Base-by-base conservation (phyloP, 1,140 invertebrate species). In the Adoxophyes honmai region DNA sequence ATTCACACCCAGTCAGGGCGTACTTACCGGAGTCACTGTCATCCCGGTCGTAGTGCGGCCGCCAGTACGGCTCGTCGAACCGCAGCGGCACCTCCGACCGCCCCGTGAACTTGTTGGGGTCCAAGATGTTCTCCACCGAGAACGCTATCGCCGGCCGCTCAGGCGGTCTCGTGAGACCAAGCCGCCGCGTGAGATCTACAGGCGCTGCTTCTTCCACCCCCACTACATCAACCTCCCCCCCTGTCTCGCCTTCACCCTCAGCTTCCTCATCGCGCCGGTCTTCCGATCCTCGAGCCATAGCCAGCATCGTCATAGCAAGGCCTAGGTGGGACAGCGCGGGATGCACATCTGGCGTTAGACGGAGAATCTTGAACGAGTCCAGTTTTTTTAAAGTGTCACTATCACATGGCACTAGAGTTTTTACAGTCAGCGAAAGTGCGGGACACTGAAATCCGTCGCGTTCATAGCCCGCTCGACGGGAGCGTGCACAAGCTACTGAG, bases 121-220 rank as follows among this genome's bases (percentile, higher is more conserved):
- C 96, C 33, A 98, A 87, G 56, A 98, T 97, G 78, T 98, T 97
- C 84, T 97, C 96, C 4, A 98, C 96, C 2, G 96, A 97, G 83
- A 97, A 98, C 0, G 95, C 94, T 51, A 96, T 88, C 0, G 79
- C 71, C 4, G 78, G 74, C 36, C 86, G 67, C 33, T 86, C 83
- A 0, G 83, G 81, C 0, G 82, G 74, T 39, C 83, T 68, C 6
- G 85, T 88, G n/a, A 86, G 66, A 1, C 81, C 82, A 9, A 86
- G 52, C 35, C 86, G 55, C 57, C 84, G 66, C 13, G 86, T 88
- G 5, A 88, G 62, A 57, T 88, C 86, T 4, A 88, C 86, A 0
- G 86, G 86, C 16, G 86, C 86, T 0, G 83, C 82, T 35, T 88
- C 86, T 58, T 88, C 86, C 0, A 87, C 84, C 5, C 86, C 86